phyloP scores from a whole-genome alignment of 35 echinoderm and acorn worm genomes.

The Ophioderma brevispina region DNA sequence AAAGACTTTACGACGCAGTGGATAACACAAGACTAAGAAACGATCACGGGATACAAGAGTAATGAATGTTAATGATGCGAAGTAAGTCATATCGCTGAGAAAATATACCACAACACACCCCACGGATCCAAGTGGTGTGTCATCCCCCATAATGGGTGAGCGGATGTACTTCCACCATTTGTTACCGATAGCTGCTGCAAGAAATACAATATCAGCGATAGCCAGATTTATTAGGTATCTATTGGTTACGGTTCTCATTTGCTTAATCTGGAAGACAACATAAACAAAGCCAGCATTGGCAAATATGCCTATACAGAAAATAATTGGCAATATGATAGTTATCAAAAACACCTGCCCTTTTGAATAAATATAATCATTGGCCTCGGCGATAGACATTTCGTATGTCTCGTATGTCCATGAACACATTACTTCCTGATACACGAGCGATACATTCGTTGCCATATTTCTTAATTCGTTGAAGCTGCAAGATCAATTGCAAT shows the following conservation, averaged over 20 bases:
- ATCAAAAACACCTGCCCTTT: not conserved
- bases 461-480: no score
- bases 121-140: slow-evolving; percentile 36
- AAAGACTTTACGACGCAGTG: slow-evolving; percentile 17
- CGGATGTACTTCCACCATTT: slow-evolving; percentile 61
- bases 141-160: slow-evolving; percentile 61
- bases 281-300: slow-evolving; percentile 82
- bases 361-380: not conserved
- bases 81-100: slow-evolving; percentile 78
- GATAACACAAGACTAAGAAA: slow-evolving; percentile 76
- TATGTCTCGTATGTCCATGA: no score
- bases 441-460: no score
- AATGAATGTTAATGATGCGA: slow-evolving; percentile 80
- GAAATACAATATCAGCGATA: slow-evolving; percentile 72
- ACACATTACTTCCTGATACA: no score
- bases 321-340: slow-evolving; percentile 41
- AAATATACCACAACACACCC: slow-evolving; percentile 79
- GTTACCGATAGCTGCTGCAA: slow-evolving; percentile 73
- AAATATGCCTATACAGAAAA: slow-evolving; percentile 57
- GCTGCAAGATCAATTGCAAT: no score
- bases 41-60: slow-evolving; percentile 81
- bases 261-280: slow-evolving; percentile 71
- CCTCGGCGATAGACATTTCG: not conserved
- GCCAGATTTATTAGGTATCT: slow-evolving; percentile 85
- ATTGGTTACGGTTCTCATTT: slow-evolving; percentile 90